Conservation (phyloP, 2,888 invertebrate species). For the Microplitis manilae region DNA sequence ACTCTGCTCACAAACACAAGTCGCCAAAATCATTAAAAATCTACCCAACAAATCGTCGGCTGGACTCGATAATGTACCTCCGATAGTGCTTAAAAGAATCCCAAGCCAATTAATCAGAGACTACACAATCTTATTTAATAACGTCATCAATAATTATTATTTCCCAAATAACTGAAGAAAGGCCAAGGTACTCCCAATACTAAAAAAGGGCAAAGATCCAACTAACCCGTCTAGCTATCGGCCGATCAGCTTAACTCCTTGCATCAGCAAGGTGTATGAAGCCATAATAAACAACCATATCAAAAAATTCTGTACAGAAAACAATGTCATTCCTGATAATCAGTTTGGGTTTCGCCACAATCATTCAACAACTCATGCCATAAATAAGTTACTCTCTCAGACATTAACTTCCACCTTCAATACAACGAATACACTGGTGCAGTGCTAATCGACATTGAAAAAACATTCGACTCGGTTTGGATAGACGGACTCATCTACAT, state of each 20-base stretch:
- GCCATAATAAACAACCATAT: neutral
- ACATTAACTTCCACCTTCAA: neutral
- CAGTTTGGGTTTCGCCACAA: conserved; percentile 34
- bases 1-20: neutral
- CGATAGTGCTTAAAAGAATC: conserved; percentile 42
- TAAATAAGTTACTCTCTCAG: conserved; percentile 23
- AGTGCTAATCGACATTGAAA: conserved; percentile 33
- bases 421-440: conserved; percentile 11
- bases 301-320: neutral
- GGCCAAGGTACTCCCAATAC: conserved; percentile 44
- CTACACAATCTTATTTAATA: conserved; percentile 42
- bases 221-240: conserved; percentile 43
- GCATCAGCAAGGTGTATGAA: conserved; percentile 29
- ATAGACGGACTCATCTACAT: conserved; percentile 26
- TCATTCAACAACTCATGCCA: conserved; percentile 30
- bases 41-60: conserved; percentile 39
- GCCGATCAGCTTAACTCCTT: neutral
- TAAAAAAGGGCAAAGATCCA: conserved; percentile 36
- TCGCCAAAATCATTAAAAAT: conserved; percentile 8
- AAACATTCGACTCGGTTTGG: conserved; percentile 38
- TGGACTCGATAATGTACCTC: conserved; percentile 33
- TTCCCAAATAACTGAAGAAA: conserved; percentile 42
- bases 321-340: conserved; percentile 29
- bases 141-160: conserved; percentile 39
- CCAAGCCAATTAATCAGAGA: conserved; percentile 25